A percentile compares a stretch with the other conserved stretches of the same genome.
phyloP scores from a whole-genome alignment of 1,140 invertebrate genomes.

The Neodiprion fabricii region DNA sequence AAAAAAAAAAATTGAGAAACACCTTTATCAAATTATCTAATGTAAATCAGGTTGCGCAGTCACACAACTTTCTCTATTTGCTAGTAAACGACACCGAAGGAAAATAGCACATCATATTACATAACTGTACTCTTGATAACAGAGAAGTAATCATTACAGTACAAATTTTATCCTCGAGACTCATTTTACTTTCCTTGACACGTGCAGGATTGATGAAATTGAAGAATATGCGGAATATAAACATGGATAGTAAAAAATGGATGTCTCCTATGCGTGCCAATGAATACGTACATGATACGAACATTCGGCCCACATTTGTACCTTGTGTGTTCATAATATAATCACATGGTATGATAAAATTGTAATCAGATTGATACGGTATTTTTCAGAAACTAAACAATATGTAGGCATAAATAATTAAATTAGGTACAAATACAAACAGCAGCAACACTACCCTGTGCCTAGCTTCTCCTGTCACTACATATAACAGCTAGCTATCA shows the following conservation, averaged over 20 bases:
- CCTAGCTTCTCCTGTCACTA: conserved; percentile 65
- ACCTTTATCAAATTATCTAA: too few species aligned
- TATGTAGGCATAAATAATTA: not conserved
- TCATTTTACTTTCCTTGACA: not conserved
- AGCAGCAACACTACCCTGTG: conserved; percentile 59
- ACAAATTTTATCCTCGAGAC: not conserved
- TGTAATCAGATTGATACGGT: not conserved
- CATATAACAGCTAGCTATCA: conserved; percentile 62
- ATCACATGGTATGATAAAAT: not conserved
- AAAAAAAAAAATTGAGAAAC: not conserved
- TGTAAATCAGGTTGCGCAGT: too few species aligned
- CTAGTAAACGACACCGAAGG: too few species aligned
- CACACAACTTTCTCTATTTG: too few species aligned
- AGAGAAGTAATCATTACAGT: too few species aligned
- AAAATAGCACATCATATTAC: too few species aligned
- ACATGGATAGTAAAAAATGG: not conserved
- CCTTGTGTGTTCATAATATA: not conserved
- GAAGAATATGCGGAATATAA: not conserved
- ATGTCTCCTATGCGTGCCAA: not conserved
- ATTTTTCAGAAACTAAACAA: not conserved
- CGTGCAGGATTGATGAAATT: not conserved
- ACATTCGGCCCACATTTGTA: not conserved
- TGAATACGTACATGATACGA: not conserved
- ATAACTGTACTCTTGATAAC: too few species aligned
- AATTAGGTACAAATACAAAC: conserved; percentile 31